Percentiles rank a stretch among this genome's conserved stretches.
These are phyloP conservation scores for Ceratina australensis DNA, from an alignment of 1,140 invertebrate genomes.

Conservation along the genomic window DNA sequence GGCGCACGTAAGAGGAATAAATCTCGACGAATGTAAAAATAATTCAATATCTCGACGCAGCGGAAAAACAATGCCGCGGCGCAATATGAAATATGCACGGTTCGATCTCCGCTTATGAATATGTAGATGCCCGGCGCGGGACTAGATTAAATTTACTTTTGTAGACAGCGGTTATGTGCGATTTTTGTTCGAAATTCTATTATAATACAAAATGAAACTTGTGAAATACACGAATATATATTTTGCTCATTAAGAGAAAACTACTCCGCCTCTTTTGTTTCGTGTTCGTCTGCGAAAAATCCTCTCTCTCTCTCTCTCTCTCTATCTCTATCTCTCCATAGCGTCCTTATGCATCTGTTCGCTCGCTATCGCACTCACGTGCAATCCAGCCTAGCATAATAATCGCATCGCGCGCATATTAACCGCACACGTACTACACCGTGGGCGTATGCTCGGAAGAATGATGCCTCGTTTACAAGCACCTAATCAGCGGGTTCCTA, in stretches of 20 bases:
- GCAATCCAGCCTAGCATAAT: slow-evolving; percentile 34
- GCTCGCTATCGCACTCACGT: slow-evolving; percentile 21
- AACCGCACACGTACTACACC: slow-evolving; percentile 7
- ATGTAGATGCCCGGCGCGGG: slow-evolving; percentile 32
- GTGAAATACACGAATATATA: slow-evolving; percentile 56
- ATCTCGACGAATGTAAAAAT: slow-evolving; percentile 18
- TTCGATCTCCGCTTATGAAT: slow-evolving; percentile 24
- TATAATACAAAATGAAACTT: slow-evolving; percentile 42
- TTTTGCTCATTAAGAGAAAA: slow-evolving; percentile 25
- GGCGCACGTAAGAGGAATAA: slow-evolving; percentile 31
- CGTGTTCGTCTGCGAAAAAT: slow-evolving; percentile 1
- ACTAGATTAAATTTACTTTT: slow-evolving; percentile 23
- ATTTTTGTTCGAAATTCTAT: slow-evolving; percentile 51
- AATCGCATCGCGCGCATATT: slow-evolving; percentile 12
- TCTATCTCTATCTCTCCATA: neutral
- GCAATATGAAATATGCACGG: slow-evolving; percentile 10
- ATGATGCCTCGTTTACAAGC: slow-evolving; percentile 12
- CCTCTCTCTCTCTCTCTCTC: slow-evolving; percentile 1
- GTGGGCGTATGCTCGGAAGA: neutral
- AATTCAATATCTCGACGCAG: slow-evolving; percentile 16
- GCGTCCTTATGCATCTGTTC: slow-evolving; percentile 14
- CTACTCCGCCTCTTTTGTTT: slow-evolving; percentile 24
- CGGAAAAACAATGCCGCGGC: neutral
- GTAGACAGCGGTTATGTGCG: slow-evolving; percentile 20
- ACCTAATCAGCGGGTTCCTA: slow-evolving; percentile 21